Conservation (phyloP, 30 jellyfish, hydroid and myxozoan genomes). For the Hydractinia symbiolongicarpus region DNA sequence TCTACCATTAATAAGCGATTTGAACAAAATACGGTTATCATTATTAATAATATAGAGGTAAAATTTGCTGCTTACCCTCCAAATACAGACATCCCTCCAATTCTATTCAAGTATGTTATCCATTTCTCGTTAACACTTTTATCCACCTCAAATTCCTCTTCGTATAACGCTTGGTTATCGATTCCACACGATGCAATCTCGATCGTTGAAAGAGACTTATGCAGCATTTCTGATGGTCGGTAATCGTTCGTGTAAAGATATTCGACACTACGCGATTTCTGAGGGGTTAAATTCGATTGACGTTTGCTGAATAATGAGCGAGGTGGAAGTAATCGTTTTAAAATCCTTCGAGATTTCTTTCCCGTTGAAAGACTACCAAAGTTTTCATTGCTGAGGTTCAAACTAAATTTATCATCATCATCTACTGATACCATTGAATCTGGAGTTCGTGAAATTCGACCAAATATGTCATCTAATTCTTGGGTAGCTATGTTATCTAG, state of each 20-base stretch:
- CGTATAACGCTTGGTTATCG: conserved; percentile 12
- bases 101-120: conserved; percentile 58
- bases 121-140: conserved; percentile 52
- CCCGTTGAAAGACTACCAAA: not conserved
- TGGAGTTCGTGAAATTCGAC: conserved; percentile 14
- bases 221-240: not conserved
- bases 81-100: conserved; percentile 57
- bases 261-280: conserved; percentile 35
- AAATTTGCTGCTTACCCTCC: conserved; percentile 57
- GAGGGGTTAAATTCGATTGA: conserved; percentile 3
- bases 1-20: no score
- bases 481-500: conserved; percentile 22
- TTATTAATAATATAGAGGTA: not conserved
- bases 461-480: conserved; percentile 40
- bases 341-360: not conserved
- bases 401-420: conserved; percentile 12
- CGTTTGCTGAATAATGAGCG: conserved; percentile 7
- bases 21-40: no score
- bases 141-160: conserved; percentile 24
- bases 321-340: conserved; percentile 10
- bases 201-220: conserved; percentile 21
- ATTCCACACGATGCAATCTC: conserved; percentile 17
- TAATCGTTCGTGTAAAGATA: conserved; percentile 3
- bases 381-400: not conserved
- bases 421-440: not conserved